phyloP scores from a whole-genome alignment of 2,113 vertebrate species.

The Gobio gobio region DNA sequence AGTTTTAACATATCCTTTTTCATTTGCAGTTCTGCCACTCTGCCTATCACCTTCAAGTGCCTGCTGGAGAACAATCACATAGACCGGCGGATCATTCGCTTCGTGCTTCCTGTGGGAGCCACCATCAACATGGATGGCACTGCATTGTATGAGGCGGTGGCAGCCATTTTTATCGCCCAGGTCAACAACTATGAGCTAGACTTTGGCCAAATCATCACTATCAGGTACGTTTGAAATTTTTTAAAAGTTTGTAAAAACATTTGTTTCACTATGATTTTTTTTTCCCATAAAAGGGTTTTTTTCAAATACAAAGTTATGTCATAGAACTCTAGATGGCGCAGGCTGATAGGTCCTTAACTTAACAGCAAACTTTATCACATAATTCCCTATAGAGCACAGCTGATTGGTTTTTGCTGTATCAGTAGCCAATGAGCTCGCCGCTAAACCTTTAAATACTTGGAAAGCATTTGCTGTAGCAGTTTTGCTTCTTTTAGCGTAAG shows the following conservation, averaged over 20 bases:
- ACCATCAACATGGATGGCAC: slow-evolving; percentile 99
- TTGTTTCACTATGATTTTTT: not conserved
- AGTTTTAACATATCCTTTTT: not conserved
- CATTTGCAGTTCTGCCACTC: slow-evolving; percentile 87
- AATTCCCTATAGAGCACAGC: too few species aligned
- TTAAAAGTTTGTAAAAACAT: not conserved
- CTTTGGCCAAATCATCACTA: slow-evolving; percentile 96
- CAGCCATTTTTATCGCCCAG: slow-evolving; percentile 96
- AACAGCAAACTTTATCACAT: too few species aligned
- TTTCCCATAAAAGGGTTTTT: not conserved
- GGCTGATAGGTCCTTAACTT: too few species aligned
- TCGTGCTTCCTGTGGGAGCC: slow-evolving; percentile 93
- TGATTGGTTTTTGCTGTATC: too few species aligned
- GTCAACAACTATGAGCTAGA: slow-evolving; percentile 97
- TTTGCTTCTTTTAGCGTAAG: too few species aligned
- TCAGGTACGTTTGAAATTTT: slow-evolving; percentile 79
- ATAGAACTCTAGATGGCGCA: too few species aligned
- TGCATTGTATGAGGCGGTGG: slow-evolving; percentile 93
- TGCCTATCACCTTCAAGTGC: slow-evolving; percentile 99
- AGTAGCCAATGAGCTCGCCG: too few species aligned
- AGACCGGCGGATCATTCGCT: slow-evolving; percentile 92
- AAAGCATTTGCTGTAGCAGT: too few species aligned
- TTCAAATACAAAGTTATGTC: too few species aligned
- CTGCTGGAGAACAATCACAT: slow-evolving; percentile 98
- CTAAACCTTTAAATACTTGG: too few species aligned